Conservation (phyloP, 2,797 vertebrate genomes). For the Passerculus sandwichensis region DNA sequence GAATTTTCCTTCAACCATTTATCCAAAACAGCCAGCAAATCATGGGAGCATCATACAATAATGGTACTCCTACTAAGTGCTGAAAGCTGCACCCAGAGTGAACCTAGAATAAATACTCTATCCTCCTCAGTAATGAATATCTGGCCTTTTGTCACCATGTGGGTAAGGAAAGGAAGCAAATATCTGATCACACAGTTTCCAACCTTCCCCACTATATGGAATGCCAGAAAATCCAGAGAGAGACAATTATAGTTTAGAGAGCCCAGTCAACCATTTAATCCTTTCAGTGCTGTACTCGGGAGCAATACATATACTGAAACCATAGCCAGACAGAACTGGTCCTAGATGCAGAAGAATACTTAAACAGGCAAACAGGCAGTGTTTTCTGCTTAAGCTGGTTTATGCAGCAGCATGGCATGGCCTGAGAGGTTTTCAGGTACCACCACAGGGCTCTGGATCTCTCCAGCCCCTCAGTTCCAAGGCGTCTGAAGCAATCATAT, state of each 20-base stretch:
- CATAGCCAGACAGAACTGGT: rapidly evolving
- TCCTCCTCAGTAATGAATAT: neutral
- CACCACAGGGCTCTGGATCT: neutral
- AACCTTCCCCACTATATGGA: neutral
- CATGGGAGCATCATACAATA: neutral
- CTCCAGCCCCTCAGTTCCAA: neutral
- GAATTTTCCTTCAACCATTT: neutral
- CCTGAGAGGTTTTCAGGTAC: neutral
- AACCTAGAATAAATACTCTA: neutral
- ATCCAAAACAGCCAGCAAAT: neutral
- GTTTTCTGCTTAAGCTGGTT: neutral
- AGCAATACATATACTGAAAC: rapidly evolving
- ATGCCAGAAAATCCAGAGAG: neutral
- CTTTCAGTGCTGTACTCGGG: neutral
- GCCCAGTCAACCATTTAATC: neutral
- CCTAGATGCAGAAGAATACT: neutral
- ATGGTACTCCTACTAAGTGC: neutral
- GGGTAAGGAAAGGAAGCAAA: neutral
- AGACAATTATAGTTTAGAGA: neutral
- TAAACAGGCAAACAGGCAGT: neutral
- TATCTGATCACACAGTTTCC: neutral
- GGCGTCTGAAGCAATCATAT: neutral
- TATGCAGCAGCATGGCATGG: rapidly evolving
- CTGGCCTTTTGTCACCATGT: neutral
- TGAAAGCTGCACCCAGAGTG: neutral